A percentile compares a stretch with the other conserved stretches of the same genome.
Evolutionary conservation across 2,797 vertebrate genomes (phyloP).

Genomic region (Hydrocynus forskahlii): DNA sequence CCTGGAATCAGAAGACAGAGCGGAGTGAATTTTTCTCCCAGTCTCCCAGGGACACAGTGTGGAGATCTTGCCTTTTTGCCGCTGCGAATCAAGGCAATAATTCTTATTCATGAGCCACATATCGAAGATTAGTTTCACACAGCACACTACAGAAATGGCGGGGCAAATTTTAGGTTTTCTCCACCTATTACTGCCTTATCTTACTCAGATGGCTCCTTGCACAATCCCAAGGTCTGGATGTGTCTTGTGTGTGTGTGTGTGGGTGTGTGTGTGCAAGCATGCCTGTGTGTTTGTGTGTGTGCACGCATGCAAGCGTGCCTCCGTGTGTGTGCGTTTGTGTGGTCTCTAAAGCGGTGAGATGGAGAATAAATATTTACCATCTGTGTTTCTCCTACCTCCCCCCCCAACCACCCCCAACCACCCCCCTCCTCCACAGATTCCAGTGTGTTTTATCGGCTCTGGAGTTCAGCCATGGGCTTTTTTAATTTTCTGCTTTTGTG

Average conservation of each 20-base stretch:
- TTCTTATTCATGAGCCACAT: constrained; percentile 53
- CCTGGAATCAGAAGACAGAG: constrained; percentile 65
- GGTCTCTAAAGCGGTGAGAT: constrained; percentile 71
- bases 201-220: constrained; percentile 5
- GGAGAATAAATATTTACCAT: constrained; percentile 83
- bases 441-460: constrained; percentile 78
- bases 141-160: constrained; percentile 34
- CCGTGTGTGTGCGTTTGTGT: constrained; percentile 60
- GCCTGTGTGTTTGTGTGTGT: constrained; percentile 49
- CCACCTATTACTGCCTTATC: constrained; percentile 14
- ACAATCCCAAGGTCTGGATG: constrained; percentile 41
- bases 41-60: constrained; percentile 68
- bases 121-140: constrained; percentile 45
- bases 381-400: constrained; percentile 65
- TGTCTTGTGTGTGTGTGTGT: constrained; percentile 51
- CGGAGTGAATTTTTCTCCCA: constrained; percentile 73
- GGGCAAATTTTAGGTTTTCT: constrained; percentile 28
- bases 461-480: constrained; percentile 86
- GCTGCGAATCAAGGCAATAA: constrained; percentile 63
- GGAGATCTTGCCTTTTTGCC: constrained; percentile 31
- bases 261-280: constrained; percentile 42
- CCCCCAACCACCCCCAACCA: not conserved
- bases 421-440: constrained; percentile 66
- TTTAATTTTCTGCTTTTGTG: constrained; percentile 89
- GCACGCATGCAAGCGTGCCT: constrained; percentile 42